Evolutionary conservation across 2,797 vertebrate genomes (phyloP), one percentile per base, ranked within the genome.

Genomic region (Manis crassicaudata): DNA sequence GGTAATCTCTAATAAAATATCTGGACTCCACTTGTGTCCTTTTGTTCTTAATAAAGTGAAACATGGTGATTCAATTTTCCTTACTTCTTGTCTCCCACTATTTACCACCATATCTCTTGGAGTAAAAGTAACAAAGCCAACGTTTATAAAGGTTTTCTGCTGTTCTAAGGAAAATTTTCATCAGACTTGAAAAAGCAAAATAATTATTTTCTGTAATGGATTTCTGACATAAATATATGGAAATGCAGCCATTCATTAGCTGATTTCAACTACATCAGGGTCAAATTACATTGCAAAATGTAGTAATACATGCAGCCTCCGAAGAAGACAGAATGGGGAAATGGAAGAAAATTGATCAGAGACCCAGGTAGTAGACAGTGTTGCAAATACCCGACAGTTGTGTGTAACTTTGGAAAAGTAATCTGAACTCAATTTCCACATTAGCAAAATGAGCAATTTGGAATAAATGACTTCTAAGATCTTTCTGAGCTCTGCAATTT

Each of bases 191-290:
- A 82, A 54, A 62, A 82, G 35, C 9, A 5, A 56, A 91, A 68
- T 83, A 68, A 96, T 90, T 62, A 82, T 72, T 92, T 92, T 65
- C 77, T 67, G 3, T 88, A 82, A 90, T 63, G 62, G 82, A 85
- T 85, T 93, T 81, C 35, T 90, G 73, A 67, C 3, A 20, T 40
- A 35, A 70, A 35, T 81, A 50, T 50, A 82, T 9, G 80, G 56
- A 85, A 77, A 94, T 88, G 60, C 20, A 67, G 21, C 52, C 80
- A 62, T 68, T 93, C 56, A 25, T 93, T 90, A 82, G 32, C 54
- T 35, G 62, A 77, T 56, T 90, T 94, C 77, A 93, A 40, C 65
- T 87, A n/a, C 27, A 54, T 70, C 32, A 60, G 67, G 54, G 85
- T 84, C 72, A 77, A 85, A 62, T 77, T 62, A 32, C 52, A 46